These are phyloP conservation scores for Syrphus vitripennis DNA, from an alignment of 2,888 invertebrate species.

Conservation along the genomic window DNA sequence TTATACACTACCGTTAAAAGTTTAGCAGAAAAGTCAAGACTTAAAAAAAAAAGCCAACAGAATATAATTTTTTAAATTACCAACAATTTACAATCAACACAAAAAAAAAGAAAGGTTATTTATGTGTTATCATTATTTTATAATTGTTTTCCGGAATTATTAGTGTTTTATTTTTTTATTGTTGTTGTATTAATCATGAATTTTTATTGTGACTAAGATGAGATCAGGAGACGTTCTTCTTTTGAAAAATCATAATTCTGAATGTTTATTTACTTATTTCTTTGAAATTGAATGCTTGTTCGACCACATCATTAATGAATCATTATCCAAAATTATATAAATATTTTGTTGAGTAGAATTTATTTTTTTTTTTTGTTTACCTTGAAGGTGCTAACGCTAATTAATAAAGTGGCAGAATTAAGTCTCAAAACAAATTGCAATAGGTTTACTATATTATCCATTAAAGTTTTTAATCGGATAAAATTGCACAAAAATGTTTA, in stretches of 20 bases:
- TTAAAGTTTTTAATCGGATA: too few relatives aligned
- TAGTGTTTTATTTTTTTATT: background rate
- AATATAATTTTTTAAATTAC: background rate
- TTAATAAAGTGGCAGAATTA: background rate
- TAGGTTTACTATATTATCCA: background rate
- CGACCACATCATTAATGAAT: background rate
- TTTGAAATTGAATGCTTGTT: background rate
- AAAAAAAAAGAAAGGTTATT: background rate
- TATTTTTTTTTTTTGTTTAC: background rate
- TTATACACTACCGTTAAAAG: too few relatives aligned
- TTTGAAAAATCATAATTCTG: background rate
- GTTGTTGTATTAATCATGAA: background rate
- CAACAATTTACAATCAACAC: background rate
- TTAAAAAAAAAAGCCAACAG: too few relatives aligned
- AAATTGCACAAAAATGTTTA: too few relatives aligned
- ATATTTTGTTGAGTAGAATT: background rate
- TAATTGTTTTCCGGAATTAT: conserved; percentile 2
- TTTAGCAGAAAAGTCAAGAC: too few relatives aligned
- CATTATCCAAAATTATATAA: background rate
- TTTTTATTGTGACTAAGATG: background rate
- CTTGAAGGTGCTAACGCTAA: background rate
- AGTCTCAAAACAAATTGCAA: background rate
- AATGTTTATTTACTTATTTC: background rate
- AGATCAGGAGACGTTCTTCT: background rate
- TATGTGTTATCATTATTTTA: too few relatives aligned